Percentiles rank a stretch among this genome's conserved stretches.
These are phyloP conservation scores for Rhorus exstirpatorius DNA, from an alignment of 2,888 invertebrate genomes.

Conservation along the genomic window DNA sequence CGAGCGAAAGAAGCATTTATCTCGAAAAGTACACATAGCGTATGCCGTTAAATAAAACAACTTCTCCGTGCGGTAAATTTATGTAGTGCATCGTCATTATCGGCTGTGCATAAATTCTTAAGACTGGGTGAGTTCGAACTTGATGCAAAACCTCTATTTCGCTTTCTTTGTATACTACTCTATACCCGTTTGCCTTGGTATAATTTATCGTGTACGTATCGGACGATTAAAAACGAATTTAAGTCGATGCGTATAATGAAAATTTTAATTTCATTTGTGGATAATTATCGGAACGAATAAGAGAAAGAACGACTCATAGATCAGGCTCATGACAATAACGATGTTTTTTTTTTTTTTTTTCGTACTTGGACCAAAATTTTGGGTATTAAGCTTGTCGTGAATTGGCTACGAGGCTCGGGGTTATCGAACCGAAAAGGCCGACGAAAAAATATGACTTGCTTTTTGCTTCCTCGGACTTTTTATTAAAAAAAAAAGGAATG, in stretches of 20 bases:
- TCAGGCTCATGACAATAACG: too few species aligned
- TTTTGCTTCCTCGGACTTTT: neutral
- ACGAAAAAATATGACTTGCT: neutral
- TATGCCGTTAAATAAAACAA: conserved; percentile 43
- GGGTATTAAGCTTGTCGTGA: too few species aligned
- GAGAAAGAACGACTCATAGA: too few species aligned
- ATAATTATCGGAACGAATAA: too few species aligned
- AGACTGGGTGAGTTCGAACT: conserved; percentile 22
- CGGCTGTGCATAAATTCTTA: conserved; percentile 66
- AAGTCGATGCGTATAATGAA: too few species aligned
- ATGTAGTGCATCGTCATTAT: conserved; percentile 58
- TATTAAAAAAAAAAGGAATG: too few species aligned
- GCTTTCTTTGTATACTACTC: neutral
- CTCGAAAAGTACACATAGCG: conserved; percentile 18
- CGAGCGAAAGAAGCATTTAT: conserved; percentile 19
- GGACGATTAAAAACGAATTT: conserved; percentile 5
- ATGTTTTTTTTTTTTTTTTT: too few species aligned
- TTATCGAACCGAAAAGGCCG: neutral
- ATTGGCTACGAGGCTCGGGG: too few species aligned
- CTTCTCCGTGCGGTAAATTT: conserved; percentile 26
- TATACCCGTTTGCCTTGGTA: neutral
- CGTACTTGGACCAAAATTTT: neutral
- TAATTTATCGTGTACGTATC: neutral
- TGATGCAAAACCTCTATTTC: neutral
- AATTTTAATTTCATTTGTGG: too few species aligned